Conservation (phyloP, 2,888 invertebrate species). For the Muscina levida region DNA sequence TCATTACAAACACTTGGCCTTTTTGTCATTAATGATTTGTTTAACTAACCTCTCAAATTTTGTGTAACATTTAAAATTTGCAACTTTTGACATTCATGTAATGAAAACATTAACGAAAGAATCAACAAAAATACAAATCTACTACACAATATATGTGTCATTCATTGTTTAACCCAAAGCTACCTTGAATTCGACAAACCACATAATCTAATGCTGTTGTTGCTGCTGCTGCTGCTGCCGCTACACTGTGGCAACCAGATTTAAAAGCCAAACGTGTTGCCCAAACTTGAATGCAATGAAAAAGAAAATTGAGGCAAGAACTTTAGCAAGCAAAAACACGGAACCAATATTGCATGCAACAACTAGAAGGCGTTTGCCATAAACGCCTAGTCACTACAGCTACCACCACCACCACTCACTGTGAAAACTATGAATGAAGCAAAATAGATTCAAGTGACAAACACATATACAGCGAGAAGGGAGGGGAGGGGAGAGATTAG, state of each 20-base stretch:
- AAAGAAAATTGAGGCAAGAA: slow-evolving; percentile 27
- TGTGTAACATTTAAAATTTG: slow-evolving; percentile 12
- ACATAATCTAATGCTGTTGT: slow-evolving; percentile 2
- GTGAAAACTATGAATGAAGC: not conserved
- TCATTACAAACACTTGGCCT: no score
- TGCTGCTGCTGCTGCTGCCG: no score
- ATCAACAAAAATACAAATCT: not conserved
- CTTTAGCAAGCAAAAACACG: slow-evolving; percentile 17
- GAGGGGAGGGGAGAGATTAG: not conserved
- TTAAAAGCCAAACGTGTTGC: not conserved
- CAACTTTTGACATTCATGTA: slow-evolving; percentile 32
- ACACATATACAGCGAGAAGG: not conserved
- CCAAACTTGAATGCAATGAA: slow-evolving; percentile 12
- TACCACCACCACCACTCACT: not conserved
- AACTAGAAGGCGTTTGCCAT: slow-evolving; percentile 50
- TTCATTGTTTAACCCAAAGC: slow-evolving; percentile 14
- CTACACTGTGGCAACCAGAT: no score
- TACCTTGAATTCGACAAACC: slow-evolving; percentile 24
- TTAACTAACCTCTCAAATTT: no score
- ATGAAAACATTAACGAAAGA: not conserved
- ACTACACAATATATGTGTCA: slow-evolving; percentile 13
- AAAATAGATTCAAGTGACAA: not conserved
- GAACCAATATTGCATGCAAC: not conserved
- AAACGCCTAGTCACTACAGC: slow-evolving; percentile 52
- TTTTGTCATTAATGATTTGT: no score